phyloP scores from a whole-genome alignment of 2,888 invertebrate species.

The Lasioglossum morio region DNA sequence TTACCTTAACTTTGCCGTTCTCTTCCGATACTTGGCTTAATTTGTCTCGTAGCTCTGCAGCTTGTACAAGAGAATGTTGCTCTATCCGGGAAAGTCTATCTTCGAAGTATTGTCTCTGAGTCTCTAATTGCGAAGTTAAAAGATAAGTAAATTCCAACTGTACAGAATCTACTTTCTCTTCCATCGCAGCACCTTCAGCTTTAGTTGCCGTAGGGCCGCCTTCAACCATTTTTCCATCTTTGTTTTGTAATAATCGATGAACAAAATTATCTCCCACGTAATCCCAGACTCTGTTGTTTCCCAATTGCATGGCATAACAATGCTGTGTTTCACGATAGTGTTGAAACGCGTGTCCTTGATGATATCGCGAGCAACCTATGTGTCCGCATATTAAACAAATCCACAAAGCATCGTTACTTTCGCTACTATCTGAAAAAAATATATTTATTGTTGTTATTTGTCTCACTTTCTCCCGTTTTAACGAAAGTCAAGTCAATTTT shows the following conservation, averaged over 20 bases:
- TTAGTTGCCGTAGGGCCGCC: conserved; percentile 85
- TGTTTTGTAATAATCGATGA: conserved; percentile 97
- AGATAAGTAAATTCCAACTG: conserved; percentile 98
- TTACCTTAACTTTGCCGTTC: conserved; percentile 82
- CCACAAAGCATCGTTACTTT: conserved; percentile 94
- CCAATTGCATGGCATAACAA: conserved; percentile 98
- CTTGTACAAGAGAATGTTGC: conserved; percentile 85
- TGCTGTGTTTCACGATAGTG: conserved; percentile 98
- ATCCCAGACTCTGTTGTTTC: conserved; percentile 99
- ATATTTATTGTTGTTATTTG: background rate
- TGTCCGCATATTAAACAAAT: conserved; percentile 99
- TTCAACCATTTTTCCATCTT: conserved; percentile 98
- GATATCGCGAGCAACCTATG: conserved; percentile 98
- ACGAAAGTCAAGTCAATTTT: conserved; percentile 7
- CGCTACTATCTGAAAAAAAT: conserved; percentile 76
- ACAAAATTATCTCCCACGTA: conserved; percentile 99
- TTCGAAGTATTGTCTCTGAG: conserved; percentile 96
- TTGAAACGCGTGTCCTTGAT: conserved; percentile 96
- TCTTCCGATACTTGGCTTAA: conserved; percentile 86
- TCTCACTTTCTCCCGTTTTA: conserved; percentile 23
- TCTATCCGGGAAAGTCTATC: conserved; percentile 88
- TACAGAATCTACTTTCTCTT: conserved; percentile 96
- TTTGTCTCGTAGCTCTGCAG: conserved; percentile 86
- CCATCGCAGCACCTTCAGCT: conserved; percentile 87
- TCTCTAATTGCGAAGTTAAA: conserved; percentile 97